Base-by-base conservation (phyloP, 2,888 invertebrate genomes). In the Xestia xanthographa region DNA sequence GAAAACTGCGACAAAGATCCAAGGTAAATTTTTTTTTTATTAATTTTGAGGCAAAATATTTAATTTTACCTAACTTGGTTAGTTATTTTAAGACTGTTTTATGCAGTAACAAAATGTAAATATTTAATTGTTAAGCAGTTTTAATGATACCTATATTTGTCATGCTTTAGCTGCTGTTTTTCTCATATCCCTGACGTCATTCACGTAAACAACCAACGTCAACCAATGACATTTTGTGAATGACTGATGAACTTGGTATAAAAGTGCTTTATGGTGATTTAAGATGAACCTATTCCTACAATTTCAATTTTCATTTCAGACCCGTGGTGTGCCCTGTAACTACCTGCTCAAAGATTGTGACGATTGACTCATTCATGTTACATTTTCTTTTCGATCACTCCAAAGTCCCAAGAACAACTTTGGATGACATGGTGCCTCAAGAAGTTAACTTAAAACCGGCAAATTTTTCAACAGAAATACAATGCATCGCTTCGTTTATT, bases 371-470 rank as follows among this genome's bases (percentile, higher is more conserved):
- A 1, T 89, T 97, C 6, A 93, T 95, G 26, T 93, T 95, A 65
- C 97, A 97, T 89, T 97, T 97, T 81, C 92, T 95, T 76, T 97
- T 97, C 86, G 97, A 97, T 86, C 97, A 97, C 88, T 94, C 97
- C 2, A 96, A 96, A 89, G 91, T 96, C 1, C 95, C 95, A 38
- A 88, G 84, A 77, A 71, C 85, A 29, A 68, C 72, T n/a, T 74
- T 91, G 14, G 75, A 79, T 38, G 66, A 75, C 26, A 75, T n/a
- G n/a, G 72, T 53, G 48, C 77, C 87, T 17, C 82, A 89, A 62
- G 86, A 87, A 66, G 72, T 88, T 43, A 56, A 5, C 2, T 26
- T 87, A 2, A 87, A 84, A 53, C 66, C 69, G 53, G 12, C 83
- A 6, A 82, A 82, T 60, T 69, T 92, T 48, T 77, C 83, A 22